phyloP scores from a whole-genome alignment of 2,797 vertebrate genomes.

The Chrosomus eos region DNA sequence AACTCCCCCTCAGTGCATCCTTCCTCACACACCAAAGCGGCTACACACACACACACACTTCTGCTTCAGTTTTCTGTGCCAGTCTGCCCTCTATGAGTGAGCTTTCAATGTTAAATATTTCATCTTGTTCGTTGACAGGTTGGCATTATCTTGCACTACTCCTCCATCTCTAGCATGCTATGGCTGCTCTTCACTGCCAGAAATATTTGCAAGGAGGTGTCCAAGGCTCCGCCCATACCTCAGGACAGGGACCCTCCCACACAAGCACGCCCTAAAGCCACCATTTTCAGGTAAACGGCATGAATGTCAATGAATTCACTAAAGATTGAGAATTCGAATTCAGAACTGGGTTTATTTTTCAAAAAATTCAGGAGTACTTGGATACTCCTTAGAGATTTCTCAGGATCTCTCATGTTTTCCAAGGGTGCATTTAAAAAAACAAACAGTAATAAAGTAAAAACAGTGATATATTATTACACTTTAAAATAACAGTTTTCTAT shows the following conservation, averaged over 20 bases:
- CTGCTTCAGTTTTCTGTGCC: slow-evolving; percentile 35
- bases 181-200: slow-evolving; percentile 92
- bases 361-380: not conserved
- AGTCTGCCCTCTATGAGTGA: slow-evolving; percentile 4
- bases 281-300: slow-evolving; percentile 70
- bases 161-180: slow-evolving; percentile 90
- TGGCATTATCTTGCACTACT: slow-evolving; percentile 90
- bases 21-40: slow-evolving; percentile 10
- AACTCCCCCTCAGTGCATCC: slow-evolving; percentile 36
- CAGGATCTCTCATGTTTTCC: not conserved
- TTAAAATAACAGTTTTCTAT: not conserved
- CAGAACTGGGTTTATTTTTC: not conserved
- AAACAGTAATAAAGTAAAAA: not conserved
- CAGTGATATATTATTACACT: not conserved
- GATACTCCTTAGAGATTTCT: no score
- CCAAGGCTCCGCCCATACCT: slow-evolving; percentile 81
- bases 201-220: slow-evolving; percentile 92
- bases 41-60: not conserved
- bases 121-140: slow-evolving; percentile 76
- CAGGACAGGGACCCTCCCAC: slow-evolving; percentile 76
- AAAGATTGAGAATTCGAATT: not conserved
- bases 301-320: not conserved
- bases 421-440: not conserved
- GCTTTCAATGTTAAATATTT: slow-evolving; percentile 46
- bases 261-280: slow-evolving; percentile 64